phyloP scores from a whole-genome alignment of 1,140 invertebrate species.

The Euura saliciscinereae region DNA sequence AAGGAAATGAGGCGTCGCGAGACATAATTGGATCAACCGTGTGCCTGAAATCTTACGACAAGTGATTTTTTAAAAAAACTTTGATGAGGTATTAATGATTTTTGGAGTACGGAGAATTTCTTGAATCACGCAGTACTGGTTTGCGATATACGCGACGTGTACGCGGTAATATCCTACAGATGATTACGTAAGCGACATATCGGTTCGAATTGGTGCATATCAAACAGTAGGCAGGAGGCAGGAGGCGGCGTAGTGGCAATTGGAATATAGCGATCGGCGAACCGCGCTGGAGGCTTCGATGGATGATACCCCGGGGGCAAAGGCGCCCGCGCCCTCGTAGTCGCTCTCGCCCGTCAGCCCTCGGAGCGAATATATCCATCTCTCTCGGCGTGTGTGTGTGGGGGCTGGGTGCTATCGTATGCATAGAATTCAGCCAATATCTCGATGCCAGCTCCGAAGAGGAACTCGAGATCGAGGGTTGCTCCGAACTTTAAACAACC shows the following conservation, averaged over 20 bases:
- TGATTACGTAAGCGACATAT: constrained; percentile 38
- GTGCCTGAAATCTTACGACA: too few species aligned
- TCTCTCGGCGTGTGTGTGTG: neutral
- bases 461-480: neutral
- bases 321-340: constrained; percentile 1
- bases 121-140: too few species aligned
- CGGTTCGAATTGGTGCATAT: constrained; percentile 51
- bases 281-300: constrained; percentile 7
- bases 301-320: constrained; percentile 1
- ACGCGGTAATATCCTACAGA: too few species aligned
- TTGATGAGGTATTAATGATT: too few species aligned
- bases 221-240: constrained; percentile 31
- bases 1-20: too few species aligned
- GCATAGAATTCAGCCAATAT: neutral
- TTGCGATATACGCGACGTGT: too few species aligned
- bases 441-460: neutral
- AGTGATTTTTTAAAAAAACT: too few species aligned
- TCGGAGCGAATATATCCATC: neutral
- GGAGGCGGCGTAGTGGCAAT: constrained; percentile 32
- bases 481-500: constrained; percentile 9
- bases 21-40: too few species aligned
- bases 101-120: too few species aligned
- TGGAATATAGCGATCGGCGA: constrained; percentile 40
- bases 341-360: neutral
- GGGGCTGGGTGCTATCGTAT: neutral